Conservation (phyloP, 2,888 invertebrate species). For the Tyria jacobaeae region DNA sequence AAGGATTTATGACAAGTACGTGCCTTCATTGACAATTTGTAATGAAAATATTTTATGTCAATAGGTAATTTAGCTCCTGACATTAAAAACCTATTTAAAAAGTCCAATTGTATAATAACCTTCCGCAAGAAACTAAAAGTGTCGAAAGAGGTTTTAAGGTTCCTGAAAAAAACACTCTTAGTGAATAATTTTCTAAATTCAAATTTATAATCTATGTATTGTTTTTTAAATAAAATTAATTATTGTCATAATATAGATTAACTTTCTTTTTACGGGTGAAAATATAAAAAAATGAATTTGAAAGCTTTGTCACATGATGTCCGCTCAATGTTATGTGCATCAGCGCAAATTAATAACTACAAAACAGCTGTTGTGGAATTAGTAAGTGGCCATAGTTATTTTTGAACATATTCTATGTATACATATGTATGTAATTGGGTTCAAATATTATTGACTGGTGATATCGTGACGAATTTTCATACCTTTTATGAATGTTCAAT, state of each 20-base stretch:
- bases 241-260: not conserved
- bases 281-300: conserved; percentile 55
- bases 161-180: not conserved
- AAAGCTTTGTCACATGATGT: conserved; percentile 75
- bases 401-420: not conserved
- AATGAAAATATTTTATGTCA: too few relatives aligned
- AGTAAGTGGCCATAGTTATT: conserved; percentile 64
- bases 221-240: conserved; percentile 1
- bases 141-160: not conserved
- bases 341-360: conserved; percentile 84
- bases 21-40: too few relatives aligned
- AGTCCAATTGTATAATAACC: too few relatives aligned
- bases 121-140: not conserved
- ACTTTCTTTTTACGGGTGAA: conserved; percentile 12
- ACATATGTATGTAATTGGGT: too few relatives aligned
- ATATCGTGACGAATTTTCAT: too few relatives aligned
- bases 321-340: conserved; percentile 85
- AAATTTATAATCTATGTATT: not conserved
- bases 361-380: conserved; percentile 88
- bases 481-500: too few relatives aligned
- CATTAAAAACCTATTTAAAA: too few relatives aligned
- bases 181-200: conserved; percentile 2
- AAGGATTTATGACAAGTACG: too few relatives aligned
- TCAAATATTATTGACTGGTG: too few relatives aligned
- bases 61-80: too few relatives aligned